Conservation (phyloP, 2,888 invertebrate species). For the Scaptomyza caliginosa region DNA sequence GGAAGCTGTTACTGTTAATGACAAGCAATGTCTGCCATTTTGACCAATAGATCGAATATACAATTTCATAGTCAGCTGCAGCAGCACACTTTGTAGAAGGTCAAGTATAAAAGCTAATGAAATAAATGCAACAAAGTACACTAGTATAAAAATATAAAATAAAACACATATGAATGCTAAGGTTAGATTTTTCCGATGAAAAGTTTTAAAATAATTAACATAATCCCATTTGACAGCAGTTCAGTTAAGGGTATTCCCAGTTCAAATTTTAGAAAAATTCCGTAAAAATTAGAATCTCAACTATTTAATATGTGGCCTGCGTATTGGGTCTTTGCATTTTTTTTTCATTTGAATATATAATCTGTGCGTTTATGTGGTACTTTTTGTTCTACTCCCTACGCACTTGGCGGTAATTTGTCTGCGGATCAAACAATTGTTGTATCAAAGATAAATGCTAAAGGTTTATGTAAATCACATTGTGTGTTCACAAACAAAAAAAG, state of each 20-base stretch:
- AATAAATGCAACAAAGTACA: neutral
- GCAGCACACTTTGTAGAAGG: conserved; percentile 24
- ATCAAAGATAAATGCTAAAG: conserved; percentile 29
- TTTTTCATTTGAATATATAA: conserved; percentile 56
- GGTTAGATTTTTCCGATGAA: too few relatives aligned
- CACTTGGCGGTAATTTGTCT: conserved; percentile 57
- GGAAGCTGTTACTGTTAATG: conserved; percentile 67
- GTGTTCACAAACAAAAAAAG: conserved; percentile 16
- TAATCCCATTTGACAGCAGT: neutral
- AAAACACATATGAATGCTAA: too few relatives aligned
- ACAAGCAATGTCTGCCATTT: conserved; percentile 76
- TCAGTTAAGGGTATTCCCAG: neutral
- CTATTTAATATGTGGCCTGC: conserved; percentile 59
- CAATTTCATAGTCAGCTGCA: conserved; percentile 9
- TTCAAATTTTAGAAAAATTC: conserved; percentile 1
- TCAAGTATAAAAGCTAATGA: conserved; percentile 24
- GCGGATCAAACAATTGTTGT: conserved; percentile 62
- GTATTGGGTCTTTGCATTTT: conserved; percentile 25
- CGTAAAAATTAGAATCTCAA: conserved; percentile 10
- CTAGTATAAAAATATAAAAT: neutral
- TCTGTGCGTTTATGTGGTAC: conserved; percentile 6
- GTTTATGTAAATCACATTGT: conserved; percentile 24
- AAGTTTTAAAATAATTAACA: too few relatives aligned
- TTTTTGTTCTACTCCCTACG: conserved; percentile 10
- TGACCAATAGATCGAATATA: conserved; percentile 49